A percentile compares a stretch with the other conserved stretches of the same genome.
These are phyloP conservation scores for Drosophila miranda DNA, from an alignment of 1,140 invertebrate genomes.

Conservation along the genomic window DNA sequence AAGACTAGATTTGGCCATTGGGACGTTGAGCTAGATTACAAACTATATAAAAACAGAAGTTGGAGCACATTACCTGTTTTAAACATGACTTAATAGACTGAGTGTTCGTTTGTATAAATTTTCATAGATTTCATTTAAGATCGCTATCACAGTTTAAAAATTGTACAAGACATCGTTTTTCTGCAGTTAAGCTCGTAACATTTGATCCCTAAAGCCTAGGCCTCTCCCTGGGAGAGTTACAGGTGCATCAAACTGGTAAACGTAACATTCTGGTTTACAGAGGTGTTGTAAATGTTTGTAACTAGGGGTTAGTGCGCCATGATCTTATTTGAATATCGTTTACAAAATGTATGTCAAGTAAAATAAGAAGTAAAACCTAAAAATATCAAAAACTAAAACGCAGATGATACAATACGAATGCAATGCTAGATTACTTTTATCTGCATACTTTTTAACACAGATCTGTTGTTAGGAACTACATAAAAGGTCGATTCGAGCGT, in stretches of 20 bases:
- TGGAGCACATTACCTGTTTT: constrained; percentile 37
- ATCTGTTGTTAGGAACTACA: constrained; percentile 61
- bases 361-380: constrained; percentile 54
- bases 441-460: constrained; percentile 5
- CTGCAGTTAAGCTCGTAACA: constrained; percentile 27
- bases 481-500: constrained; percentile 29
- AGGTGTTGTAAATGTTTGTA: constrained; percentile 27
- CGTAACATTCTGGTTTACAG: constrained; percentile 20
- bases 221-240: constrained; percentile 35
- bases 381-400: constrained; percentile 28
- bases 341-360: constrained; percentile 47
- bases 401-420: constrained; percentile 50
- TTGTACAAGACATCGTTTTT: constrained; percentile 31
- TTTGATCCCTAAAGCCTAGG: constrained; percentile 17
- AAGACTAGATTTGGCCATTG: not conserved
- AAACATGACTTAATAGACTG: constrained; percentile 49
- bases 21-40: not conserved
- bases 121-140: constrained; percentile 30
- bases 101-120: constrained; percentile 30
- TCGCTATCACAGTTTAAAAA: constrained; percentile 43
- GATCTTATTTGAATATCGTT: constrained; percentile 46
- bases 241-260: constrained; percentile 31
- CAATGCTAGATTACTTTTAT: constrained; percentile 38
- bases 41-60: constrained; percentile 2
- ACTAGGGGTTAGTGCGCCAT: constrained; percentile 42